Conservation (phyloP, 2,113 vertebrate genomes). For the Morone saxatilis region DNA sequence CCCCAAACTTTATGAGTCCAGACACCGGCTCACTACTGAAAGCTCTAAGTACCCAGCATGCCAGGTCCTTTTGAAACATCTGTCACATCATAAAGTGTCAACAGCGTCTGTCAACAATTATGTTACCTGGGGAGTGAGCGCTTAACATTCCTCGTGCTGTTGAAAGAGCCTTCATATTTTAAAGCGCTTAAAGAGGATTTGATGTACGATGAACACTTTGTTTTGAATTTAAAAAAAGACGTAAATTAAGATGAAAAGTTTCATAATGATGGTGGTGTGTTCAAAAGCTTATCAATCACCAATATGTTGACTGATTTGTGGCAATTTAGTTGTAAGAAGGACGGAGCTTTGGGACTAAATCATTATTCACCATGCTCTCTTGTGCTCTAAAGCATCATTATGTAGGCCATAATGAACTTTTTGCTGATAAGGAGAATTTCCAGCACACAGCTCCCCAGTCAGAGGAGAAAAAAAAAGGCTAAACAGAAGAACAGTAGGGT, state of each 20-base stretch:
- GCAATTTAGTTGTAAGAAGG: background rate
- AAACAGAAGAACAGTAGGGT: constrained; percentile 35
- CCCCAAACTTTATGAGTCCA: constrained; percentile 51
- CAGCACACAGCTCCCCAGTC: constrained; percentile 25
- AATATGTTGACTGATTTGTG: background rate
- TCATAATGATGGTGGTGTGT: background rate
- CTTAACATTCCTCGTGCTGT: background rate
- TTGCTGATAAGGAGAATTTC: constrained; percentile 41
- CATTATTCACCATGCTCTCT: background rate
- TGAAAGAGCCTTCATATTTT: background rate
- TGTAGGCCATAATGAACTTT: background rate
- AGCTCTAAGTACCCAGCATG: constrained; percentile 42
- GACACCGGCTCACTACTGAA: constrained; percentile 34
- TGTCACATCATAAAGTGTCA: constrained; percentile 66
- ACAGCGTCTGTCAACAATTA: constrained; percentile 51
- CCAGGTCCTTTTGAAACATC: constrained; percentile 52
- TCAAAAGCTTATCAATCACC: background rate
- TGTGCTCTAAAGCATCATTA: background rate
- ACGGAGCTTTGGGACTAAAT: background rate
- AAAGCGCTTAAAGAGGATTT: background rate
- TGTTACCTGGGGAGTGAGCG: constrained; percentile 33
- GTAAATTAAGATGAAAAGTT: background rate
- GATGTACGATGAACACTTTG: background rate
- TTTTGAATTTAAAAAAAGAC: background rate
- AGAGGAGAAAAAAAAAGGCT: constrained; percentile 27